Percentiles rank a stretch among this genome's conserved stretches.
These are phyloP conservation scores for Diaperis boleti DNA, from an alignment of 2,888 invertebrate species.

Conservation along the genomic window DNA sequence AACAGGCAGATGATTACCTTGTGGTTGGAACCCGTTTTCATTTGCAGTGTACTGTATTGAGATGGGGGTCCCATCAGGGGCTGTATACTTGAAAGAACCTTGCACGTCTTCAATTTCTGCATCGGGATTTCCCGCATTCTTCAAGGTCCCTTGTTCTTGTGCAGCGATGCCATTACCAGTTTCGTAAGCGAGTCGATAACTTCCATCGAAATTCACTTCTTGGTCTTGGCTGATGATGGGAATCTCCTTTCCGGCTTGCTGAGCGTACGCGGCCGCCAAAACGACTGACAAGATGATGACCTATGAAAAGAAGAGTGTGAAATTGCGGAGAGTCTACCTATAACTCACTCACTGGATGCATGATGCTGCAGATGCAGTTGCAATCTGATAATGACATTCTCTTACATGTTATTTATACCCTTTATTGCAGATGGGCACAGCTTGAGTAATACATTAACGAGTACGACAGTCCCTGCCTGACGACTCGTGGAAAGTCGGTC, in stretches of 20 bases:
- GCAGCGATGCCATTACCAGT: slow-evolving; percentile 68
- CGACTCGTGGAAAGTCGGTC: background rate
- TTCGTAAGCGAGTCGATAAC: slow-evolving; percentile 66
- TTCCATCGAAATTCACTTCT: slow-evolving; percentile 67
- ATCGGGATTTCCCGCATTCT: slow-evolving; percentile 54
- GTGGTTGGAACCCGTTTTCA: slow-evolving; percentile 77
- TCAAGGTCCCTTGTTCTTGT: slow-evolving; percentile 62
- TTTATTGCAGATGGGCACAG: slow-evolving; percentile 17
- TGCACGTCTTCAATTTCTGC: slow-evolving; percentile 56
- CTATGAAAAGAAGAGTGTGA: slow-evolving; percentile 7
- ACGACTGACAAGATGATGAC: slow-evolving; percentile 15
- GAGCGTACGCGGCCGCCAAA: slow-evolving; percentile 48
- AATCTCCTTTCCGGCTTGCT: slow-evolving; percentile 48
- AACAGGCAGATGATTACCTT: slow-evolving; percentile 71
- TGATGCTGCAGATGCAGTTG: slow-evolving; percentile 24
- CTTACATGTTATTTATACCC: slow-evolving; percentile 43
- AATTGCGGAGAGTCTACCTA: background rate
- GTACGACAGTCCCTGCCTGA: background rate
- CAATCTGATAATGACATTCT: slow-evolving; percentile 38
- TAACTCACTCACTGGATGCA: slow-evolving; percentile 43
- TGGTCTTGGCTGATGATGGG: slow-evolving; percentile 60
- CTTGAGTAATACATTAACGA: slow-evolving; percentile 20
- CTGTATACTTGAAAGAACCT: slow-evolving; percentile 51
- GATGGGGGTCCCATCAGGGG: slow-evolving; percentile 59
- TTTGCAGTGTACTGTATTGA: slow-evolving; percentile 73